Conservation (phyloP, 2,797 vertebrate genomes). For the Pseudomugil tenellus region DNA sequence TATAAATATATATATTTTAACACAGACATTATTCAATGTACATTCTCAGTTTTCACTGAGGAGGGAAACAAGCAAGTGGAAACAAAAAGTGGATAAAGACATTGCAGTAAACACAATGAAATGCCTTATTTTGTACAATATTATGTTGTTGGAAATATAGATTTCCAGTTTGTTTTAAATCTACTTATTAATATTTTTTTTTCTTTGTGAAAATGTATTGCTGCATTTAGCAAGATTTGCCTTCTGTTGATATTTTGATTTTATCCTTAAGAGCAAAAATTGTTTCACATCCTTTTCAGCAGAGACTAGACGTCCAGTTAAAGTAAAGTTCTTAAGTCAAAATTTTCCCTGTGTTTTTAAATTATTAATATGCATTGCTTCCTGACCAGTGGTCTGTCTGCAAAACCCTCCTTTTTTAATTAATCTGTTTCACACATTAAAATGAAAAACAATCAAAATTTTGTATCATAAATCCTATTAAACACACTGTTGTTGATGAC, state of each 20-base stretch:
- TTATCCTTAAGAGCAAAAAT: conserved; percentile 42
- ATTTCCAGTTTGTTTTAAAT: conserved; percentile 84
- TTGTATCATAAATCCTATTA: conserved; percentile 81
- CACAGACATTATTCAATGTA: conserved; percentile 83
- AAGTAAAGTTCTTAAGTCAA: conserved; percentile 52
- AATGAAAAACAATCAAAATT: conserved; percentile 92
- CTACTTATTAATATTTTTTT: conserved; percentile 80
- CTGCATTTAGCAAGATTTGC: conserved; percentile 53
- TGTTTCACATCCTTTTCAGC: conserved; percentile 48
- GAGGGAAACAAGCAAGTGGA: conserved; percentile 51
- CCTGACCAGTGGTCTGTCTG: conserved; percentile 49
- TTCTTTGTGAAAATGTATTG: conserved; percentile 28
- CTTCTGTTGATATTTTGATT: conserved; percentile 50
- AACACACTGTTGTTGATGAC: conserved; percentile 91
- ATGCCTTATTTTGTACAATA: conserved; percentile 99
- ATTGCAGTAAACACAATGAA: conserved; percentile 98
- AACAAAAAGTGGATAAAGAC: conserved; percentile 87
- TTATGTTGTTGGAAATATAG: conserved; percentile 81
- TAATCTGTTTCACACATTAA: conserved; percentile 76
- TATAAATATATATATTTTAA: conserved; percentile 82
- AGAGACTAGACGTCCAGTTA: conserved; percentile 46
- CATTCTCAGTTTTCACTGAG: conserved; percentile 92
- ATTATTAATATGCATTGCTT: conserved; percentile 47
- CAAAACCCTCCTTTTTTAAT: conserved; percentile 67
- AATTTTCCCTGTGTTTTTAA: conserved; percentile 48